phyloP scores from a whole-genome alignment of 2,797 vertebrate species.

The Gymnocypris eckloni region DNA sequence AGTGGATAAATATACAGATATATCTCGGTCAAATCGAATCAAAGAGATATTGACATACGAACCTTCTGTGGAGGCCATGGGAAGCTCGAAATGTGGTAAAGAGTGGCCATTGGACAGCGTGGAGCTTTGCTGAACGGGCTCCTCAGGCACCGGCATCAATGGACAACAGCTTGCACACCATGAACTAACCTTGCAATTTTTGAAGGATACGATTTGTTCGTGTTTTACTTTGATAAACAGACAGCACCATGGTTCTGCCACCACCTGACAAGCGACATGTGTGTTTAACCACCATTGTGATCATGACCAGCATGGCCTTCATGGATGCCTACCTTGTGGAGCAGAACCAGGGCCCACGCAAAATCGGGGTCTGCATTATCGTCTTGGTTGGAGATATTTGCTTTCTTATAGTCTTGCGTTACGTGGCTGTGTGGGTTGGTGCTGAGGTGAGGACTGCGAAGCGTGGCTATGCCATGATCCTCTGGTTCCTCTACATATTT shows the following conservation, averaged over 20 bases:
- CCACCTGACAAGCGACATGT: slow-evolving; percentile 86
- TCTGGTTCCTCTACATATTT: slow-evolving; percentile 89
- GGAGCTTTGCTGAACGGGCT: slow-evolving; percentile 53
- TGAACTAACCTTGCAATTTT: slow-evolving; percentile 31
- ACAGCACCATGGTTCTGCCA: slow-evolving; percentile 84
- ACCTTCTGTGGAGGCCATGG: slow-evolving; percentile 18
- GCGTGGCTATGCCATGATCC: slow-evolving; percentile 88
- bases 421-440: slow-evolving; percentile 77
- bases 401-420: slow-evolving; percentile 79
- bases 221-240: slow-evolving; percentile 29
- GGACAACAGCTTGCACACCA: slow-evolving; percentile 14
- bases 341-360: slow-evolving; percentile 78
- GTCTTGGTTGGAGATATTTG: slow-evolving; percentile 81
- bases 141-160: slow-evolving; percentile 30
- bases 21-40: background rate
- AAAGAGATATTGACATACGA: background rate
- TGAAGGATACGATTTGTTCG: slow-evolving; percentile 5
- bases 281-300: slow-evolving; percentile 87
- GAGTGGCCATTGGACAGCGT: slow-evolving; percentile 29
- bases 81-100: slow-evolving; percentile 18
- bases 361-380: slow-evolving; percentile 75
- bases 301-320: slow-evolving; percentile 90
- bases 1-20: slow-evolving; percentile 29
- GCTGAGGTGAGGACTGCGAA: slow-evolving; percentile 88
- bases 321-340: slow-evolving; percentile 88